Conservation (phyloP, 2,113 vertebrate genomes). For the Stegostoma tigrinum region DNA sequence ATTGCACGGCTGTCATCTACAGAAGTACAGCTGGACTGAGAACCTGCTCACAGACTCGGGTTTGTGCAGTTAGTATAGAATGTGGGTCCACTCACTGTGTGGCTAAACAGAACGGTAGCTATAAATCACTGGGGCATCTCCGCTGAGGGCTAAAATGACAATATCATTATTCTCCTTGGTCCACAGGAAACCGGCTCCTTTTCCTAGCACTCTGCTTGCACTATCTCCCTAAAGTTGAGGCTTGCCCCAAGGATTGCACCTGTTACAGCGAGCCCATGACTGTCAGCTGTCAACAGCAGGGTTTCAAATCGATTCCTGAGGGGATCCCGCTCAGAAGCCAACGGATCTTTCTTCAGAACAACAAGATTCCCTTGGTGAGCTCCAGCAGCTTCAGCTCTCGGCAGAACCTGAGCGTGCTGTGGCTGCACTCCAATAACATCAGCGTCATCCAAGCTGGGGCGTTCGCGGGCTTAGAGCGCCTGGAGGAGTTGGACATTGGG, state of each 20-base stretch:
- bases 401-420: constrained; percentile 88
- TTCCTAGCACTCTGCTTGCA: constrained; percentile 85
- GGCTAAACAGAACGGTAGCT: not conserved
- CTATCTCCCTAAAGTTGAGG: constrained; percentile 64
- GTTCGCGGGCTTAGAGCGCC: constrained; percentile 75
- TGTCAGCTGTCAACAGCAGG: constrained; percentile 91
- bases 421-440: constrained; percentile 92
- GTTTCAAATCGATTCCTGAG: constrained; percentile 76
- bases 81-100: not conserved
- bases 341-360: constrained; percentile 92
- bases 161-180: constrained; percentile 43
- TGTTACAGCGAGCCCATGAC: constrained; percentile 93
- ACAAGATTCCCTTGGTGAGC: constrained; percentile 74
- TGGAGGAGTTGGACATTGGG: constrained; percentile 92
- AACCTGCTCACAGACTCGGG: no score
- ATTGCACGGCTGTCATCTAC: not conserved
- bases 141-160: not conserved
- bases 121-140: not conserved
- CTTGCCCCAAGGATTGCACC: constrained; percentile 84
- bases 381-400: constrained; percentile 84
- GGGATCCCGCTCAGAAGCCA: constrained; percentile 87
- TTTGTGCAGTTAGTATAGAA: no score
- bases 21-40: not conserved
- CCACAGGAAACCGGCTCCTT: constrained; percentile 78
- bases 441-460: constrained; percentile 80